Conservation (phyloP, 2,113 vertebrate genomes). For the Rostratula benghalensis region DNA sequence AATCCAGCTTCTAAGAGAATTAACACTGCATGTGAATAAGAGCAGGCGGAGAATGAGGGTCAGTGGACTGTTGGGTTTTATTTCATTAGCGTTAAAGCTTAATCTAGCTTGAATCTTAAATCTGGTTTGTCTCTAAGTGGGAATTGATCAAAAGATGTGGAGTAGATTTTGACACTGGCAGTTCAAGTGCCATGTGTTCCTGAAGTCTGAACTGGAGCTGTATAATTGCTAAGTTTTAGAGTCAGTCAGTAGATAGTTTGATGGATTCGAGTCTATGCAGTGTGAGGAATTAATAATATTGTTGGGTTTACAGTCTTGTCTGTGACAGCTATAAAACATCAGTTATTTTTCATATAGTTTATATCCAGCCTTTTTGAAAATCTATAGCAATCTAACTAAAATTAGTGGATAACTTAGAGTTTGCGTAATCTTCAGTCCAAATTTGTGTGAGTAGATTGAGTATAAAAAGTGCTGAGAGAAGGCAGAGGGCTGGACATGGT, state of each 20-base stretch:
- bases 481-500: not conserved
- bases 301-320: not conserved
- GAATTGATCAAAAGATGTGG: not conserved
- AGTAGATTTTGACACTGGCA: not conserved
- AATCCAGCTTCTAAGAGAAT: slow-evolving; percentile 38
- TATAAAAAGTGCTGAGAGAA: not conserved
- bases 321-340: not conserved
- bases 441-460: not conserved
- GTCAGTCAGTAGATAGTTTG: not conserved
- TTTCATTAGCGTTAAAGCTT: not conserved
- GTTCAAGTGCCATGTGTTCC: not conserved
- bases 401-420: not conserved
- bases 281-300: not conserved
- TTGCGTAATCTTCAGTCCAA: not conserved
- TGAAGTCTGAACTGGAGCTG: not conserved
- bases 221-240: not conserved
- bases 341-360: not conserved
- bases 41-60: not conserved
- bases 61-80: not conserved
- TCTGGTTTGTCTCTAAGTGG: not conserved
- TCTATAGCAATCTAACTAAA: not conserved
- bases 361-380: not conserved
- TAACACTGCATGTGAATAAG: slow-evolving; percentile 11
- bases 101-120: not conserved
- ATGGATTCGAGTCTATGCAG: not conserved